Conservation (phyloP, 2,888 invertebrate species). For the Trypoxylon attenuatum region DNA sequence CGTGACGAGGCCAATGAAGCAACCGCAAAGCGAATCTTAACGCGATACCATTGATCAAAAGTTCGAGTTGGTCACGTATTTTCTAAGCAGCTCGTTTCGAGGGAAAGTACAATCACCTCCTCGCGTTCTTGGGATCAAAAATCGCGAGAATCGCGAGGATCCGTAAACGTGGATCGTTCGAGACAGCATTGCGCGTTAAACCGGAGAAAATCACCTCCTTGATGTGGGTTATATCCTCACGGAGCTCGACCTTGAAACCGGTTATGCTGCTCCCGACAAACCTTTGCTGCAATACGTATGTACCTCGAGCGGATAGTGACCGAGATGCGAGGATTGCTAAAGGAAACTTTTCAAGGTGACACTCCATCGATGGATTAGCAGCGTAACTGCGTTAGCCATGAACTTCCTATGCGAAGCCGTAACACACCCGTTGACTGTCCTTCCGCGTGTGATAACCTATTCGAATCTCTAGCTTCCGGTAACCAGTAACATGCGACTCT, state of each 20-base stretch:
- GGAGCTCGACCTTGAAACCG: slow-evolving; percentile 3
- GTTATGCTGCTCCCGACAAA: neutral
- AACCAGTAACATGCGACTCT: too few relatives aligned
- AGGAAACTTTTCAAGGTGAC: neutral
- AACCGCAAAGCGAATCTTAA: neutral
- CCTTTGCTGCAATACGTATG: neutral
- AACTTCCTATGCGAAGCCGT: neutral
- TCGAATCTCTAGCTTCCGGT: too few relatives aligned
- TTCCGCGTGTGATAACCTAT: too few relatives aligned
- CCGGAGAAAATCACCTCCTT: neutral
- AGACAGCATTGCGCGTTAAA: too few relatives aligned
- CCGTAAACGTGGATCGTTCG: neutral
- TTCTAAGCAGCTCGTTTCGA: too few relatives aligned
- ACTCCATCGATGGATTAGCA: too few relatives aligned
- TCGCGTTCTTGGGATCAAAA: neutral
- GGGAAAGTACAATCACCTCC: neutral
- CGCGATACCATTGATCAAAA: neutral
- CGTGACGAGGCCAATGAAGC: neutral
- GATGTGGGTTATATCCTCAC: neutral
- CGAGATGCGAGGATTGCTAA: neutral
- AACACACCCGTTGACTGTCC: too few relatives aligned
- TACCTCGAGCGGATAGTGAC: slow-evolving; percentile 2
- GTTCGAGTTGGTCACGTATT: too few relatives aligned
- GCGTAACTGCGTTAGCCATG: neutral
- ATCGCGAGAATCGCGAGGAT: neutral